Base-by-base conservation (phyloP, 1,140 invertebrate genomes). In the Thaumatotibia leucotreta region DNA sequence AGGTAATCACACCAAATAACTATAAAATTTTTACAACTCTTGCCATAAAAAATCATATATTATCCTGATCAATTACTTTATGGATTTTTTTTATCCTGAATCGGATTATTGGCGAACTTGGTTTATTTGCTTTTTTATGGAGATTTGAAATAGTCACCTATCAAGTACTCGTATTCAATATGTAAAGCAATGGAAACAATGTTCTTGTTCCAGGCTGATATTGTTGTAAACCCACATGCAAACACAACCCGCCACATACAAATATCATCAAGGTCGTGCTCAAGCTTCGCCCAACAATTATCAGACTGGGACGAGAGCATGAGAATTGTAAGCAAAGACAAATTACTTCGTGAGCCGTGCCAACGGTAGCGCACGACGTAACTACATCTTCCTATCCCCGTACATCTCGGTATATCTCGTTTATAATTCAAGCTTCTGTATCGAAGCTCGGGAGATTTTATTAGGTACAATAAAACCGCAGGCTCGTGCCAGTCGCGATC, bases 391-490 rank as follows among this genome's bases (percentile, higher is more conserved):
- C 24, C 23, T 31, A 58, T 58, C 52, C 5, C 4, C 23, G 22
- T 17, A n/a, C 23, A 54, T 54, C 50, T 54, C 35, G 39, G 61
- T 62, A 62, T 58, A 58, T 58, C 52, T 58, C 68, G 67, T 75
- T 70, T 73, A 76, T 76, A 73, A 73, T 76, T 76, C 68, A 73
- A 66, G 63, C 63, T 66, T 29, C 69, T 68, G 72, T 74, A 77
- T 77, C 72, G 72, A 73, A 67, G 64, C 70, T 68, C 71, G 22
- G 64, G 68, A 76, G 69, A 75, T 80, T 75, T 80, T 80, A 80
- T 80, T 75, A 79, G 74, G 67, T 68, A 75, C 68, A 74, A 74
- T 77, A 77, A 80, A 79, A 77, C 68, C 69, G 65, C 63, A 23
- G 20, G 27, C 65, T 61, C 67, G 69, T 74, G 65, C 69, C 67